Evolutionary conservation across 2,888 invertebrate species (phyloP), one percentile per base, ranked within the genome.

Genomic region (Lasioglossum pauxillum): DNA sequence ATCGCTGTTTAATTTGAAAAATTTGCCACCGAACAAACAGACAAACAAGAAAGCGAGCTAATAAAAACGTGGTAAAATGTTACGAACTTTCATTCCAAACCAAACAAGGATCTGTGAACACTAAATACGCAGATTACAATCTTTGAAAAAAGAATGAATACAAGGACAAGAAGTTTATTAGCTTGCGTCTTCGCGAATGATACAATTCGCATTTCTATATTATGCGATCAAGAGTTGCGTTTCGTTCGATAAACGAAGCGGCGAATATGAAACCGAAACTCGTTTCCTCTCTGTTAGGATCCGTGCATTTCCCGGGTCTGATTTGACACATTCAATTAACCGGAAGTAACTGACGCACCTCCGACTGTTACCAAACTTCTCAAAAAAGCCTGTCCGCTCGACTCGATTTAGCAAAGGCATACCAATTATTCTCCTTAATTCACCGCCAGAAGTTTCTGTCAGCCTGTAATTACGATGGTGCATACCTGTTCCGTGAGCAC

Each of bases 381-480:
- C 60, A 38, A 71, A 85, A 69, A 31, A 49, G 19, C 46, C 16
- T 31, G 4, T n/a, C 5, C 53, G 23, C 73, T 71, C 41, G 69
- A 16, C 76, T 75, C 49, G 67, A 19, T 78, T 81, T 76, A 79
- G 76, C 72, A 57, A 44, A 85, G 75, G 76, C 78, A 84, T 78
- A 71, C 75, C 78, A 76, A 82, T 90, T 78, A 86, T 83, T 83
- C 69, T 82, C 78, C 77, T 85, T 90, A 90, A 90, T 86, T 84
- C 75, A 83, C 77, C 75, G 82, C 75, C 83, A 84, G 84, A 83
- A 87, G 83, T 75, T 75, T 77, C 79, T 82, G 85, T 84, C 89
- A 90, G 90, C 84, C 84, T 78, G 90, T 83, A 90, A 90, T 90
- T 90, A 90, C 87, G 76, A 76, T 71, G 71, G 79, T 46, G 64